Evolutionary conservation across 2,888 invertebrate species (phyloP).

Genomic region (Ectropis crepuscularia): DNA sequence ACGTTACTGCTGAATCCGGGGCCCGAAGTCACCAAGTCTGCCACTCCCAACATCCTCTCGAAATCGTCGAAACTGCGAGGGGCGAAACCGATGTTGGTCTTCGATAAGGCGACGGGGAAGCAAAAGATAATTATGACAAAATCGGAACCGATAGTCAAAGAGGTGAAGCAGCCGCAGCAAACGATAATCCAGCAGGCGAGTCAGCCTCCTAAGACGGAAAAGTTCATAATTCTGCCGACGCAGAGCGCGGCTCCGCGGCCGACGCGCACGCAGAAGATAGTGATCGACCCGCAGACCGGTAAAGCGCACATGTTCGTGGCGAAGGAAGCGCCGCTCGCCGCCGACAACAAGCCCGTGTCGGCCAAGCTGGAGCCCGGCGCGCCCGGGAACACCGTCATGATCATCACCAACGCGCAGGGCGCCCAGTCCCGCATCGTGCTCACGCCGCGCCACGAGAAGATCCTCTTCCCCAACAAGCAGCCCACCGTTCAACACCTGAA

Average conservation of each 20-base stretch:
- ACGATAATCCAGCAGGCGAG: constrained; percentile 61
- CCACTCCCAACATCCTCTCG: constrained; percentile 79
- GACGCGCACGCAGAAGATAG: constrained; percentile 76
- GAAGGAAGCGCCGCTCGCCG: constrained; percentile 56
- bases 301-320: constrained; percentile 75
- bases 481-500: constrained; percentile 70
- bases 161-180: constrained; percentile 57
- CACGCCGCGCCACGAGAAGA: constrained; percentile 86
- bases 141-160: constrained; percentile 66
- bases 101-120: constrained; percentile 78
- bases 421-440: constrained; percentile 85
- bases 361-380: constrained; percentile 71
- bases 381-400: constrained; percentile 85
- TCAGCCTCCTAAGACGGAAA: constrained; percentile 68
- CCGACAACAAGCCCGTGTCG: constrained; percentile 70
- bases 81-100: constrained; percentile 77
- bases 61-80: constrained; percentile 77
- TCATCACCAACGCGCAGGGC: constrained; percentile 86
- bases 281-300: constrained; percentile 78
- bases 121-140: constrained; percentile 80
- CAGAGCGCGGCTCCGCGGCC: constrained; percentile 64
- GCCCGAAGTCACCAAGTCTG: constrained; percentile 65
- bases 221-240: constrained; percentile 77
- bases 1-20: constrained; percentile 71
- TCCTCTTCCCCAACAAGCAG: constrained; percentile 83